Evolutionary conservation across 1,140 invertebrate species (phyloP).

Genomic region (Vanessa tameamea): DNA sequence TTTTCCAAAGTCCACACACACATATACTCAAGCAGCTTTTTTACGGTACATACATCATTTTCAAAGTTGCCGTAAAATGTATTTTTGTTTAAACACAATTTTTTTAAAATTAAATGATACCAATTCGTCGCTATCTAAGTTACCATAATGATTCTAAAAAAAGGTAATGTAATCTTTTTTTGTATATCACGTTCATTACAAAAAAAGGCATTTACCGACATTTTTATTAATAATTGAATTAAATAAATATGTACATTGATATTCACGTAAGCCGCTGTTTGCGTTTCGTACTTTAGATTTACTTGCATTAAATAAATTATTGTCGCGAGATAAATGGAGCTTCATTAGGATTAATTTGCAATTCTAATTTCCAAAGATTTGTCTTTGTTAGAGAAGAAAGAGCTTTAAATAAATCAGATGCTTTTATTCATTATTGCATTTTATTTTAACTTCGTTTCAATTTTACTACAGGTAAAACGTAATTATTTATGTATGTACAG

Average conservation of each 20-base stretch:
- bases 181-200: no score
- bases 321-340: constrained; percentile 17
- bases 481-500: no score
- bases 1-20: no score
- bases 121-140: no score
- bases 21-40: no score
- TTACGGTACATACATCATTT: no score
- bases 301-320: constrained; percentile 24
- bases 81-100: no score
- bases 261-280: neutral
- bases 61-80: no score
- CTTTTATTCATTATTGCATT: neutral
- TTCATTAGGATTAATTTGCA: constrained; percentile 26
- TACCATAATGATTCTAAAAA: no score
- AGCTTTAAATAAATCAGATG: constrained; percentile 13
- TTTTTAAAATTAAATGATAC: no score
- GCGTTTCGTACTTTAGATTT: constrained; percentile 8
- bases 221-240: neutral
- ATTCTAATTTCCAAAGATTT: constrained; percentile 22
- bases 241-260: neutral
- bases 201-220: no score
- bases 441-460: neutral
- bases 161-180: no score
- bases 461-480: neutral
- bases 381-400: constrained; percentile 7